Base-by-base conservation (phyloP, 2,797 vertebrate species). In the Paratrypauchen microcephalus region DNA sequence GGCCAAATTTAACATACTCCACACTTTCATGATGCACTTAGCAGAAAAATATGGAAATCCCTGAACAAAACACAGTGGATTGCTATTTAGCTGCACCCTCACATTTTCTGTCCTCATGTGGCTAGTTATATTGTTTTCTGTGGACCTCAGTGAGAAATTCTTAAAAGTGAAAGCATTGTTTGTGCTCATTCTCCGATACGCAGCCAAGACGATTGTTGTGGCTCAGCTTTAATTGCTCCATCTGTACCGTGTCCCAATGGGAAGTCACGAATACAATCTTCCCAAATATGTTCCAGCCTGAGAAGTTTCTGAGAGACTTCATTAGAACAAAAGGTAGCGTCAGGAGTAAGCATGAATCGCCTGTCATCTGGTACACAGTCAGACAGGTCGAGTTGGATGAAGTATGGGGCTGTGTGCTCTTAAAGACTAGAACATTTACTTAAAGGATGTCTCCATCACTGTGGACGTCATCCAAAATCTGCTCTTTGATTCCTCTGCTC, bases 51-150 rank as follows among this genome's bases (percentile, higher is more conserved):
- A 71, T 63, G 75, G 70, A 88, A 83, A 86, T 87, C 81, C 80
- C 82, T 60, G 39, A 79, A 73, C 82, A 72, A 73, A 82, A 80
- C 45, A 56, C 63, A 75, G 36, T 64, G 64, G 68, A 64, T 69
- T 69, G 66, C 78, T 80, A 79, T 88, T 87, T 71, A 75, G 75
- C 71, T 72, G 70, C 80, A 71, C 68, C 68, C 66, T 83, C 80
- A 82, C 72, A 79, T 78, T 85, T 77, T 30, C 69, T 19, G 0
- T 79, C 86, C 91, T 93, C 91, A 67, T 74, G 91, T 92, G 92
- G 87, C 88, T 87, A 90, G 86, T 93, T 93, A 92, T 90, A 84
- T 90, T 90, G 89, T 89, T 89, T 91, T 85, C 82, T 71, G 77
- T 69, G 74, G 81, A 81, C 79, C 84, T 88, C 72, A 56, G 80